Base-by-base conservation (phyloP, 2,888 invertebrate species). In the Thysanoteuthis rhombus region DNA sequence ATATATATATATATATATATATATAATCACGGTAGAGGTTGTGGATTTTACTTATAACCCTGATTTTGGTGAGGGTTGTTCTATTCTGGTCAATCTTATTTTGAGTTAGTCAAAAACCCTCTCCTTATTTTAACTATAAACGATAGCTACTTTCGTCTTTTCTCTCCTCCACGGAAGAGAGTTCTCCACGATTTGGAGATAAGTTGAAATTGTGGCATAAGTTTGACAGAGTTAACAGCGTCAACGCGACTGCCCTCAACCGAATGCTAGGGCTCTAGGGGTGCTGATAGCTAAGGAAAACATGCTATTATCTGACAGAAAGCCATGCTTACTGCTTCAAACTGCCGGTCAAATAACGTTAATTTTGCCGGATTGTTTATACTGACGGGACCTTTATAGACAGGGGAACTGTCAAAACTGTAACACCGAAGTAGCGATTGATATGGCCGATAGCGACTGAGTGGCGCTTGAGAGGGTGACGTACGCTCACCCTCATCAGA, bases 351-450 rank as follows among this genome's bases (percentile, higher is more conserved):
- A 42, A 92, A 92, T 92, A 92, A 92, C 92, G 92, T 92, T 92
- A 42, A 91, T 91, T 91, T 91, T 3, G 45, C 92, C 92, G 92
- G 92, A 92, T 92, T 40, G 92, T 92, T 92, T 92, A 42, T 92
- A 92, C 42, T 92, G 92, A 45, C 92, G 92, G 92, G 92, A 92
- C 92, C 40, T 40, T 45, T 45, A 45, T 92, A 42, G 45, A 92
- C 92, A 92, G 92, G 92, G 92, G 36, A 92, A 92, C 92, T 92
- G 92, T 92, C 92, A 92, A 39, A 92, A 92, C 22, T 40, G 45
- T 92, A 42, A 45, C 92, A 92, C 92, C 42, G 92, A 92, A 92
- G 92, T 42, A 45, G 92, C 92, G 92, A 92, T 92, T 92, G 92
- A 92, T 40, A 92, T 42, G 92, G 92, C 42, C 42, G 92, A 92